phyloP scores from a whole-genome alignment of 30 jellyfish, hydroid and myxozoan genomes.

The Hydra vulgaris region DNA sequence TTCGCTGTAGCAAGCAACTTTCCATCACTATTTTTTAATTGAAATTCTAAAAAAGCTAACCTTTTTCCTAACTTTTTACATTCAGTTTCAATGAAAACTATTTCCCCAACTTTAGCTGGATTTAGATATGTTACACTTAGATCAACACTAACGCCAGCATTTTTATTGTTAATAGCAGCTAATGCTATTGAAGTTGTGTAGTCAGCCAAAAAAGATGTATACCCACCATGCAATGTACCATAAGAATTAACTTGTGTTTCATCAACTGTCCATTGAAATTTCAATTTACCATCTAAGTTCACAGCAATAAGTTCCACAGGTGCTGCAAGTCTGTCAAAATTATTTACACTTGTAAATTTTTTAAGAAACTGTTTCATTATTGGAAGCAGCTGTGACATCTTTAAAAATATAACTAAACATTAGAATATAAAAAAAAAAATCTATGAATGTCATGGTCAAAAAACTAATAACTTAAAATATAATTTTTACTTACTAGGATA shows the following conservation, averaged over 20 bases:
- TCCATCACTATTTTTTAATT: constrained; percentile 51
- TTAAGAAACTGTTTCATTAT: neutral
- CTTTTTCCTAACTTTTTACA: constrained; percentile 54
- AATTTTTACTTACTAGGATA: too few species aligned
- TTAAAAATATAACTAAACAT: neutral
- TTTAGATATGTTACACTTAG: constrained; percentile 62
- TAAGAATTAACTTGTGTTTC: constrained; percentile 39
- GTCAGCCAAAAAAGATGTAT: constrained; percentile 53
- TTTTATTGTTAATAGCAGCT: constrained; percentile 14
- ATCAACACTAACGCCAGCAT: constrained; percentile 75
- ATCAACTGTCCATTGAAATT: constrained; percentile 48
- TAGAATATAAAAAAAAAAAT: neutral
- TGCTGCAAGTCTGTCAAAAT: constrained; percentile 18
- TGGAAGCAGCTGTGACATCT: neutral
- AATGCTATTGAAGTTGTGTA: constrained; percentile 52
- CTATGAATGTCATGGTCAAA: too few species aligned
- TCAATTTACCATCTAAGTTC: constrained; percentile 40
- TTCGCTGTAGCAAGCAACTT: constrained; percentile 68
- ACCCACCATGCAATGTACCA: constrained; percentile 82
- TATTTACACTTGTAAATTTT: neutral
- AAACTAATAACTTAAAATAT: too few species aligned
- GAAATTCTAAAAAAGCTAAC: constrained; percentile 58
- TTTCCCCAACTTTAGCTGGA: constrained; percentile 73
- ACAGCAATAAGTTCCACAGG: constrained; percentile 42
- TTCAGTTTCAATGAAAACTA: constrained; percentile 47